Evolutionary conservation across 92 coral and sea anemone genomes (phyloP).

Genomic region (Phenganax subtilis): DNA sequence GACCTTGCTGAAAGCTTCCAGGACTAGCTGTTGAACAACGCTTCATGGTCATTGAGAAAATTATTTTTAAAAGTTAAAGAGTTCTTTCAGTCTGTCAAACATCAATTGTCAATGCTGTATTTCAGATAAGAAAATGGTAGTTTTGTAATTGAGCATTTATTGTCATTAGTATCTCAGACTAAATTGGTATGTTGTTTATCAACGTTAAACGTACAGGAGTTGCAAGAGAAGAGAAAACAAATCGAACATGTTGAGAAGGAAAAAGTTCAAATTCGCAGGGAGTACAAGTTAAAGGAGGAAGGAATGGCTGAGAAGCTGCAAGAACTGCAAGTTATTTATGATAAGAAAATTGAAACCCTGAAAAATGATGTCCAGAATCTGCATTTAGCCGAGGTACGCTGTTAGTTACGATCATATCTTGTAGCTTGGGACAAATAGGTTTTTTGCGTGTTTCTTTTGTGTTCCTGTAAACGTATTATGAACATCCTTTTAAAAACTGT

Average conservation of each 20-base stretch:
- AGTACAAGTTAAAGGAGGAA: constrained; percentile 69
- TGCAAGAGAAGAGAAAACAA: constrained; percentile 75
- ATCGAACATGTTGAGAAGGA: constrained; percentile 78
- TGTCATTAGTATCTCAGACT: too few relatives aligned
- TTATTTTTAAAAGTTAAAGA: too few relatives aligned
- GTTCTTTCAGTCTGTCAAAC: too few relatives aligned
- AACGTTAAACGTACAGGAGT: constrained; percentile 49
- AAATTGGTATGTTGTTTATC: too few relatives aligned
- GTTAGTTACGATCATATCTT: not conserved
- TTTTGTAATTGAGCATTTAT: too few relatives aligned
- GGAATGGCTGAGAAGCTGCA: constrained; percentile 81
- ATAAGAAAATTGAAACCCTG: constrained; percentile 64
- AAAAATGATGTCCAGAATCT: constrained; percentile 80
- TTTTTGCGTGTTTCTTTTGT: not conserved
- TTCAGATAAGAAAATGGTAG: too few relatives aligned
- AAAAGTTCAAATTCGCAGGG: constrained; percentile 68
- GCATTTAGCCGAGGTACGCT: constrained; percentile 73
- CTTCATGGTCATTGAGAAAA: too few relatives aligned
- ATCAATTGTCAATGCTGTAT: too few relatives aligned
- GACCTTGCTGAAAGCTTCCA: too few relatives aligned
- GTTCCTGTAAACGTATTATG: too few relatives aligned
- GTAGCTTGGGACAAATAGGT: not conserved
- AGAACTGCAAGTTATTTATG: constrained; percentile 76
- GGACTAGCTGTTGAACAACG: too few relatives aligned
- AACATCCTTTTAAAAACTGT: too few relatives aligned